Evolutionary conservation across 2,888 invertebrate species (phyloP).

Genomic region (Yponomeuta evonymella): DNA sequence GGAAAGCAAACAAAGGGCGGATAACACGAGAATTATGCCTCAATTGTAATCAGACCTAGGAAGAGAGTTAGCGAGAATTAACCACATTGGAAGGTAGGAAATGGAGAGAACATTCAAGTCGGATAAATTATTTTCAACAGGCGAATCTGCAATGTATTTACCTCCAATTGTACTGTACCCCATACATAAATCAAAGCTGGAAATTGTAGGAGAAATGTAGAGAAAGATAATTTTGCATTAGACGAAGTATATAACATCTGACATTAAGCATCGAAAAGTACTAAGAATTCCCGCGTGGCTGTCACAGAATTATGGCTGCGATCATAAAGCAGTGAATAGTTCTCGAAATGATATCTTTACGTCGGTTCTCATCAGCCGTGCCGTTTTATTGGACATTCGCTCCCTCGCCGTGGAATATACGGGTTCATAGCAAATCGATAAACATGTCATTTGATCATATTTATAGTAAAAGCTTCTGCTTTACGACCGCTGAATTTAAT

Average conservation of each 20-base stretch:
- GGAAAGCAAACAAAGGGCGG: slow-evolving; percentile 60
- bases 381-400: slow-evolving; percentile 35
- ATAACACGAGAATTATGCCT: slow-evolving; percentile 6
- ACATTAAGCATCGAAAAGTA: slow-evolving; percentile 33
- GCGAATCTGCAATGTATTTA: too few relatives aligned
- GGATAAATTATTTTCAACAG: too few relatives aligned
- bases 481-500: slow-evolving; percentile 24
- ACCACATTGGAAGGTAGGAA: not conserved
- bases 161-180: too few relatives aligned
- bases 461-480: slow-evolving; percentile 33
- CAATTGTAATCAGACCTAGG: slow-evolving; percentile 12
- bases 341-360: slow-evolving; percentile 40
- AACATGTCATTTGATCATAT: slow-evolving; percentile 38
- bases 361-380: slow-evolving; percentile 41
- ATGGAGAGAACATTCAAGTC: too few relatives aligned
- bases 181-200: not conserved
- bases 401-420: slow-evolving; percentile 26
- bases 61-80: not conserved
- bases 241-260: slow-evolving; percentile 29
- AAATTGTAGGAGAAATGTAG: not conserved
- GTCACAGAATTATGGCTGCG: slow-evolving; percentile 35
- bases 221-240: slow-evolving; percentile 4
- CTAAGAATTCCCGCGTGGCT: slow-evolving; percentile 26
- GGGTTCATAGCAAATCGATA: slow-evolving; percentile 34
- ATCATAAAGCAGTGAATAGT: slow-evolving; percentile 42